Evolutionary conservation across 2,888 invertebrate species (phyloP), one percentile per base, ranked within the genome.

Genomic region (Melieria omissa): DNA sequence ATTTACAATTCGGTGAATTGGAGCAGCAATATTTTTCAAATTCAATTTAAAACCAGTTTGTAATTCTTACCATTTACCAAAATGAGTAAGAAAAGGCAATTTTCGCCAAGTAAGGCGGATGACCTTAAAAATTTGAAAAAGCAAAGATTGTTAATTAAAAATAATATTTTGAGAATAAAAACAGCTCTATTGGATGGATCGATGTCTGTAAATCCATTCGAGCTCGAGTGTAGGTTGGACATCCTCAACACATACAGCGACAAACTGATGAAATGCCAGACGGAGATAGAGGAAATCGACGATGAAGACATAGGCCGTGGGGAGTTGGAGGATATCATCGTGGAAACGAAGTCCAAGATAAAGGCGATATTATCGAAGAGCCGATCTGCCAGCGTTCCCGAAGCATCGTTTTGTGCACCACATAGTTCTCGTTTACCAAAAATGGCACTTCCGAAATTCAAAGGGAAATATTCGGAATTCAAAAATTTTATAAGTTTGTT

Each of bases 401-500:
- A 55, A 55, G 0, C 16, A 10, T 55, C 55, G 4, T 55, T 55
- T 14, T 29, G 29, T 29, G 14, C 52, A 3, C 47, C 47, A 63
- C 44, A n/a, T n/a, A n/a, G n/a, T n/a, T n/a, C n/a, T n/a, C n/a
- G 70, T 41, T 65, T 75, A 16, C 73, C 70, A 2, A 57, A 65
- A 14, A 70, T 73, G 70, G 46, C 47, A 5, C 58, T 75, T 5
- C 73, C 73, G 3, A 72, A 72, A 61, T 73, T 75, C n/a, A 65
- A 60, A 5, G 67, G 70, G 29, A 72, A 70, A 47, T 67, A 67
- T 46, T 72, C 67, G 1, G 72, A 75, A 8, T 72, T 67, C 44
- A 72, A 71, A 49, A 74, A 71, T 46, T 72, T 74, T 29, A 72
- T 74, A 14, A 68, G 70, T 64, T 49, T 74, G 3, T 70, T 72